A percentile compares a stretch with the other conserved stretches of the same genome.
Conservation (phyloP, 64 coral and sea anemone genomes). For the Porites australiensis region DNA sequence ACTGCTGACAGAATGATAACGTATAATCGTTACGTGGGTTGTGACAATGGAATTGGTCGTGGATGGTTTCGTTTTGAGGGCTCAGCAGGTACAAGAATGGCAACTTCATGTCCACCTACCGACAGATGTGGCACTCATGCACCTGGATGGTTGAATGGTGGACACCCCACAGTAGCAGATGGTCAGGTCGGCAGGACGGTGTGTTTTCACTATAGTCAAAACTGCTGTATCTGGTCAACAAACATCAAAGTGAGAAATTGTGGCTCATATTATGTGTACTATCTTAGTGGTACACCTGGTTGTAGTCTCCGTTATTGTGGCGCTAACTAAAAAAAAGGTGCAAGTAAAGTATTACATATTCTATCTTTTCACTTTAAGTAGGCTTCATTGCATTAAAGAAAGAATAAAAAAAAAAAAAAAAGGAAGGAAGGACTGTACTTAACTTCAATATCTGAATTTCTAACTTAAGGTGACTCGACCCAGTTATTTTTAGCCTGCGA, state of each 20-base stretch:
- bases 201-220: conserved; percentile 33
- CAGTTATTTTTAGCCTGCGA: no score
- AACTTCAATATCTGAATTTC: no score
- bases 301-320: no score
- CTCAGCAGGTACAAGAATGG: conserved; percentile 6
- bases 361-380: no score
- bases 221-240: background rate
- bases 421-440: no score
- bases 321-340: no score
- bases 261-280: conserved; percentile 25
- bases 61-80: conserved; percentile 42
- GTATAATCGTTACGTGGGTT: background rate
- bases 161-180: background rate
- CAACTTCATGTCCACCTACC: conserved; percentile 19
- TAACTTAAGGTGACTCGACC: no score
- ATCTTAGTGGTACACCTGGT: background rate
- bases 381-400: no score
- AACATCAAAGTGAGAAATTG: conserved; percentile 37
- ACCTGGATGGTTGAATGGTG: conserved; percentile 40
- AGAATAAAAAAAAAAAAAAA: no score
- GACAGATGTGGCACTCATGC: background rate
- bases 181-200: background rate
- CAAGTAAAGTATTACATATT: no score
- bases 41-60: background rate
- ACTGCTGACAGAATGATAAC: background rate